These are phyloP conservation scores for Cyanistes caeruleus DNA, from an alignment of 2,113 vertebrate species.

Conservation along the genomic window DNA sequence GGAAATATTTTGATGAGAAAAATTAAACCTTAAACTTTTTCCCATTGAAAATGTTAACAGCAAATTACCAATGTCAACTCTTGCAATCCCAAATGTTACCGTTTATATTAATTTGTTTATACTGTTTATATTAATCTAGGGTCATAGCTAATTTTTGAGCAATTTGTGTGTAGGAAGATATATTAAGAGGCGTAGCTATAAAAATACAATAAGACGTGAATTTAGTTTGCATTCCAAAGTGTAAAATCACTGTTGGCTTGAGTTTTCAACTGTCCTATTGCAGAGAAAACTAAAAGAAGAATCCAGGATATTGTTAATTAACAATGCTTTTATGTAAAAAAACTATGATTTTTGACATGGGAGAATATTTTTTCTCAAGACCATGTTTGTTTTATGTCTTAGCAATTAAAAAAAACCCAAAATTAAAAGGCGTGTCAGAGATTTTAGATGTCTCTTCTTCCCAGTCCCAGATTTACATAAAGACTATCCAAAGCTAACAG, in stretches of 20 bases:
- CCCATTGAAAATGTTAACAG: not conserved
- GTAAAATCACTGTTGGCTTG: not conserved
- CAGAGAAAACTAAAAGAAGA: not conserved
- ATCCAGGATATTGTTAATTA: not conserved
- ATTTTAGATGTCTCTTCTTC: not conserved
- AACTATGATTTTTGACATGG: not conserved
- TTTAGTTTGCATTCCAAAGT: not conserved
- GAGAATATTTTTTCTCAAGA: not conserved
- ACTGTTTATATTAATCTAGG: not conserved
- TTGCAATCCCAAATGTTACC: not conserved
- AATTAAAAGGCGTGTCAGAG: not conserved
- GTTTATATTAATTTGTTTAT: not conserved
- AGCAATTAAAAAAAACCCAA: accelerated
- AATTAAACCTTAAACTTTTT: not conserved
- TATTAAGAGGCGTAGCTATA: not conserved
- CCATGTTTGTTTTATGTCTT: not conserved
- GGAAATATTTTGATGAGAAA: not conserved
- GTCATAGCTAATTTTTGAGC: not conserved
- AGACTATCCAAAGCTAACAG: not conserved
- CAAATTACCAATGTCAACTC: not conserved
- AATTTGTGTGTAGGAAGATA: not conserved
- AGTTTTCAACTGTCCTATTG: not conserved
- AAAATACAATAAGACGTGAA: not conserved
- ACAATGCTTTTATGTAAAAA: not conserved
- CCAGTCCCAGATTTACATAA: not conserved